A percentile compares a stretch with the other conserved stretches of the same genome.
These are phyloP conservation scores for Cacatua alba DNA, from an alignment of 2,113 vertebrate genomes.

Conservation along the genomic window DNA sequence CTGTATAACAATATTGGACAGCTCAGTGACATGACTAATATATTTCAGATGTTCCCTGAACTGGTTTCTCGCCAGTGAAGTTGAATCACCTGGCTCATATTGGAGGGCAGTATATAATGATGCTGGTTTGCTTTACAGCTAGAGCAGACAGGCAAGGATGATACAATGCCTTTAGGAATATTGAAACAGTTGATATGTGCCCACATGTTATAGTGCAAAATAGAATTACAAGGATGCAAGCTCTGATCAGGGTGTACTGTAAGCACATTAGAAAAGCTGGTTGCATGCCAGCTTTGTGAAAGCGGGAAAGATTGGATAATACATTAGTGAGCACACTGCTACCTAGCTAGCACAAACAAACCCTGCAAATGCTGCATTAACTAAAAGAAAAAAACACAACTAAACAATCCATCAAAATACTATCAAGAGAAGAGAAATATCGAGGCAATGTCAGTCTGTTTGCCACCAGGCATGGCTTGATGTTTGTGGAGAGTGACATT, in stretches of 20 bases:
- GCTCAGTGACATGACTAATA: neutral
- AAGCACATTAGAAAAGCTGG: neutral
- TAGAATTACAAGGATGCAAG: neutral
- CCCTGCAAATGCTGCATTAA: conserved; percentile 14
- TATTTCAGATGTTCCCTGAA: neutral
- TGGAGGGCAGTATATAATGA: neutral
- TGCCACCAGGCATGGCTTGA: conserved; percentile 51
- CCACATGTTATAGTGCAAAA: neutral
- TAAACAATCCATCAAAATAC: conserved; percentile 31
- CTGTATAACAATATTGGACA: neutral
- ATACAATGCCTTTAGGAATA: neutral
- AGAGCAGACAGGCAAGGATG: neutral
- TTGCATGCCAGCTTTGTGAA: neutral
- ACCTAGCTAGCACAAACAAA: neutral
- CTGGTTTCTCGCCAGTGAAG: neutral
- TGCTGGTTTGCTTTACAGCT: neutral
- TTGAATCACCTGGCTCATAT: neutral
- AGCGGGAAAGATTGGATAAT: neutral
- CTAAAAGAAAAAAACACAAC: neutral
- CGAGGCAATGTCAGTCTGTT: conserved; percentile 1
- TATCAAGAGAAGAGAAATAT: conserved; percentile 22
- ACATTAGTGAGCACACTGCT: neutral
- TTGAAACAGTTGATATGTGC: neutral
- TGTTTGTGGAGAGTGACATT: conserved; percentile 63
- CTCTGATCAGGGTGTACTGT: neutral